Percentiles rank a stretch among this genome's conserved stretches.
Evolutionary conservation across 2,797 vertebrate species (phyloP).

Genomic region (Merluccius polli): DNA sequence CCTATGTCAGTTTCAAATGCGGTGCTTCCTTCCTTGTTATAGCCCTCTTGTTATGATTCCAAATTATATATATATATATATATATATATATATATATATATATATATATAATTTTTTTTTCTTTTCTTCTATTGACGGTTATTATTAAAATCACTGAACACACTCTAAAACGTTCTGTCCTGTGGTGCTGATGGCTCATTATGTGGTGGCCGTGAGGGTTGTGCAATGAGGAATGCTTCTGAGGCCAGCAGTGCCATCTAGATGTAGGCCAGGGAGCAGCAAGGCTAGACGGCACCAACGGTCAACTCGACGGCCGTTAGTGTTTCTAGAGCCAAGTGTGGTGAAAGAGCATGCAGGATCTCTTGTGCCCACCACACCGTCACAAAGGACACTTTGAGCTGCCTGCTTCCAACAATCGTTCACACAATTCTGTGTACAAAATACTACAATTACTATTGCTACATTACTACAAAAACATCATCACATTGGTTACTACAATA

Average conservation of each 20-base stretch:
- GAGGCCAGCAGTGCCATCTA: slow-evolving; percentile 39
- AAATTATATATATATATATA: background rate
- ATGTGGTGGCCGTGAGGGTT: background rate
- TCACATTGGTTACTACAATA: too few relatives aligned
- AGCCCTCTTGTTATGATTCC: background rate
- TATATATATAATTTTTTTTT: too few relatives aligned
- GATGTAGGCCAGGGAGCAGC: slow-evolving; percentile 23
- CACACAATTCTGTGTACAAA: background rate
- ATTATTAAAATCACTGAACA: too few relatives aligned
- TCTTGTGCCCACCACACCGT: background rate
- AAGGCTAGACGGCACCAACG: slow-evolving; percentile 28
- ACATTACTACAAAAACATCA: too few relatives aligned
- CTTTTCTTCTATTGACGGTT: background rate
- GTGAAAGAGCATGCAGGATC: slow-evolving; percentile 20
- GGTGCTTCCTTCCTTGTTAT: slow-evolving; percentile 24
- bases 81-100: background rate
- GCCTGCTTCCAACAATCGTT: background rate
- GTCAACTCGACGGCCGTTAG: slow-evolving; percentile 33
- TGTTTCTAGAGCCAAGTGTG: slow-evolving; percentile 39
- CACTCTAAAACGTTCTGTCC: background rate
- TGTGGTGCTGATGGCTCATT: background rate
- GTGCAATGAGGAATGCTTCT: slow-evolving; percentile 4
- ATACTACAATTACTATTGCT: background rate
- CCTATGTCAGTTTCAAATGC: slow-evolving; percentile 32
- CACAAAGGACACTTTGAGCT: background rate